Evolutionary conservation across 2,888 invertebrate genomes (phyloP).

Genomic region (Zygaena filipendulae): DNA sequence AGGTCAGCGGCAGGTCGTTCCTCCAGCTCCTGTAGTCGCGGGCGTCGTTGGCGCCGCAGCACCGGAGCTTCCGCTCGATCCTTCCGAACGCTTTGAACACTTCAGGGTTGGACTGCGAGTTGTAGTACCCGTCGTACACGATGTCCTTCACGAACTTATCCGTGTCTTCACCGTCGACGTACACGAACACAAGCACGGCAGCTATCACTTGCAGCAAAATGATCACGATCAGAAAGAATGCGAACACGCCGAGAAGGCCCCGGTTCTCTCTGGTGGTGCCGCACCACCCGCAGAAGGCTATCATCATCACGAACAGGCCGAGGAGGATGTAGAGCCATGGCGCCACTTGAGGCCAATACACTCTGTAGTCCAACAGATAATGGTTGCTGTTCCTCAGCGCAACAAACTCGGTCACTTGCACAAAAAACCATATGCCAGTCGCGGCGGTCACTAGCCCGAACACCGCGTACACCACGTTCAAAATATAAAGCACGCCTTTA

Average conservation of each 20-base stretch:
- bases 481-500: conserved; percentile 46
- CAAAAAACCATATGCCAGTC: conserved; percentile 61
- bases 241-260: conserved; percentile 48
- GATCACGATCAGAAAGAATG: conserved; percentile 43
- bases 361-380: conserved; percentile 51
- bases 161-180: conserved; percentile 56
- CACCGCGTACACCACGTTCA: conserved; percentile 53
- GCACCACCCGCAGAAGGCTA: conserved; percentile 56
- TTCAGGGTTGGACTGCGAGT: conserved; percentile 53
- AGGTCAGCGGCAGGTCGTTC: conserved; percentile 51
- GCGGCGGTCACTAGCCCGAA: conserved; percentile 54
- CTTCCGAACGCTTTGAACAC: conserved; percentile 48
- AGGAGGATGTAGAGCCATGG: conserved; percentile 60
- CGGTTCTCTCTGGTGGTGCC: conserved; percentile 48
- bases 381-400: conserved; percentile 53
- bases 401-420: conserved; percentile 53
- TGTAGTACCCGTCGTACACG: conserved; percentile 60
- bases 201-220: conserved; percentile 45
- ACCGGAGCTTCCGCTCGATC: conserved; percentile 51
- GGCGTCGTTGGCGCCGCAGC: conserved; percentile 60
- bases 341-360: conserved; percentile 61
- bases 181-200: conserved; percentile 52
- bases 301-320: conserved; percentile 46
- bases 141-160: conserved; percentile 58
- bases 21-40: conserved; percentile 58